Conservation (phyloP, 1,140 invertebrate species). For the Cydia splendana region DNA sequence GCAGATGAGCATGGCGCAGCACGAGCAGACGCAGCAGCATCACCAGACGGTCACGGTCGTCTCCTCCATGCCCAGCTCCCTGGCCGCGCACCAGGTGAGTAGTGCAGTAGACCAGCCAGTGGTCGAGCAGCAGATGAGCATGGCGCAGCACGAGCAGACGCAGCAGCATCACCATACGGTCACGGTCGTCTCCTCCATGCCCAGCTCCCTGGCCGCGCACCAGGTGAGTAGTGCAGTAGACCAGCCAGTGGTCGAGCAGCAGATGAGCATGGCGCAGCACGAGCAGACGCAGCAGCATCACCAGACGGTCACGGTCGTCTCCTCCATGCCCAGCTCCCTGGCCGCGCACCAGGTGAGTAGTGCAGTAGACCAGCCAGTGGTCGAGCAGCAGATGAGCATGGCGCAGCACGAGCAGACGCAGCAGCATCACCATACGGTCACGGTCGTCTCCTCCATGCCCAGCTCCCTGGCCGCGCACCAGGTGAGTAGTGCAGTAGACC, state of each 20-base stretch:
- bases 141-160: conserved; percentile 29
- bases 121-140: too few relatives aligned
- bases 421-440: too few relatives aligned
- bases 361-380: too few relatives aligned
- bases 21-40: conserved; percentile 64
- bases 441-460: too few relatives aligned
- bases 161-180: too few relatives aligned
- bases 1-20: conserved; percentile 70
- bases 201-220: too few relatives aligned
- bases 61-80: conserved; percentile 69
- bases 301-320: conserved; percentile 73
- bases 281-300: conserved; percentile 65
- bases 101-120: too few relatives aligned
- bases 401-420: conserved; percentile 30
- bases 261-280: conserved; percentile 71
- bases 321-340: conserved; percentile 71
- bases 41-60: conserved; percentile 75
- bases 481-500: too few relatives aligned
- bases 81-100: conserved; percentile 62
- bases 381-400: too few relatives aligned
- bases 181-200: too few relatives aligned
- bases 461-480: too few relatives aligned
- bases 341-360: conserved; percentile 58
- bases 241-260: conserved; percentile 43
- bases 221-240: too few relatives aligned